These are phyloP conservation scores for Chymomyza fuscimana DNA, from an alignment of 2,888 invertebrate species.

Conservation along the genomic window DNA sequence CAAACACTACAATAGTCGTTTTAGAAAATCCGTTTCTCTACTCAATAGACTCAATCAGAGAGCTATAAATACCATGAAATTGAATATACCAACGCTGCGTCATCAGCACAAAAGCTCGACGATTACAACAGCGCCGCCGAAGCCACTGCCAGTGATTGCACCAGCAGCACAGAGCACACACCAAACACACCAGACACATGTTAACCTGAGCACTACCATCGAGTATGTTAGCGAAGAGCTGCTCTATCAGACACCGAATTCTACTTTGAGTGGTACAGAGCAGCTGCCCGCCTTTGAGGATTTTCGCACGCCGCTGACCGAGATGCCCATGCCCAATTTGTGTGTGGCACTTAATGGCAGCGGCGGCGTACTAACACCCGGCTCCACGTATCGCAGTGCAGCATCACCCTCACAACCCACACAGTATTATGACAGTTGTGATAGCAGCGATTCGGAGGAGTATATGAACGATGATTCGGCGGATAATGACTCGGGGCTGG, in stretches of 20 bases:
- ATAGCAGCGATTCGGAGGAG: slow-evolving; percentile 59
- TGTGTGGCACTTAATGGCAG: slow-evolving; percentile 19
- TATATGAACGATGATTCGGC: slow-evolving; percentile 60
- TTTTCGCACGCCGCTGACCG: slow-evolving; percentile 77
- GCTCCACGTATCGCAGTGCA: slow-evolving; percentile 61
- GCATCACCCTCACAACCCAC: slow-evolving; percentile 55
- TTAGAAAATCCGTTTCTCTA: slow-evolving; percentile 80
- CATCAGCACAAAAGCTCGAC: slow-evolving; percentile 37
- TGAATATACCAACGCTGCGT: slow-evolving; percentile 76
- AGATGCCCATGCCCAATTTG: slow-evolving; percentile 65
- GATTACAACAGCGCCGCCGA: slow-evolving; percentile 25
- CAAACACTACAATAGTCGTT: slow-evolving; percentile 67
- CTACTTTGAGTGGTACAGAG: slow-evolving; percentile 68
- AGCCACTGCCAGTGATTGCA: slow-evolving; percentile 18
- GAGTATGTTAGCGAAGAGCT: slow-evolving; percentile 68
- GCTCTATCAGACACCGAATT: slow-evolving; percentile 78
- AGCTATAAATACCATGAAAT: slow-evolving; percentile 78
- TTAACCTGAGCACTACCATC: slow-evolving; percentile 49
- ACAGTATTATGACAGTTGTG: slow-evolving; percentile 65
- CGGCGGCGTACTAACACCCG: slow-evolving; percentile 48
- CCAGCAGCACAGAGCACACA: slow-evolving; percentile 10
- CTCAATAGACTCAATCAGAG: slow-evolving; percentile 80
- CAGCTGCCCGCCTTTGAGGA: slow-evolving; percentile 66
- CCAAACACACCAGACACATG: slow-evolving; percentile 8
- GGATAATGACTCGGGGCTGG: slow-evolving; percentile 77